Conservation (phyloP, 2,797 vertebrate genomes). For the Alca torda region DNA sequence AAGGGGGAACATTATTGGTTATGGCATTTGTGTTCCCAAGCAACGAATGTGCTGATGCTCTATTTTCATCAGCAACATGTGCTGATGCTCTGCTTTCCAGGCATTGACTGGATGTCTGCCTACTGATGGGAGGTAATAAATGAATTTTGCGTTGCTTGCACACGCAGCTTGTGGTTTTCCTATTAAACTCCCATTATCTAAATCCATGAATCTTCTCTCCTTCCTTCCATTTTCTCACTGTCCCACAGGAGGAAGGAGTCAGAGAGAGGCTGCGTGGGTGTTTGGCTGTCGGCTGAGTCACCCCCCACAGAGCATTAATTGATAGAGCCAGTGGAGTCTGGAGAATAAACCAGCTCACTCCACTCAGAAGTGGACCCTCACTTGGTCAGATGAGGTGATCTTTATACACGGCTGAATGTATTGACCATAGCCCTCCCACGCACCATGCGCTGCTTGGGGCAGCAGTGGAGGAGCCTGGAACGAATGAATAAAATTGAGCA, state of each 20-base stretch:
- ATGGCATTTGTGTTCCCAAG: no score
- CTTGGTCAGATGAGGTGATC: background rate
- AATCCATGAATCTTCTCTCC: background rate
- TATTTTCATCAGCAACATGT: no score
- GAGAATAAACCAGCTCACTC: background rate
- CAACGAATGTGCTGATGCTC: no score
- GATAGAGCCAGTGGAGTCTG: background rate
- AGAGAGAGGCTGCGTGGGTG: background rate
- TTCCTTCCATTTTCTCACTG: background rate
- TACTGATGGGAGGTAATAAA: background rate
- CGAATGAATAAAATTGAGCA: background rate
- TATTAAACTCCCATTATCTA: background rate
- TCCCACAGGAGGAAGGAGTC: background rate
- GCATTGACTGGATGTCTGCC: no score
- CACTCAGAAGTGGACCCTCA: background rate
- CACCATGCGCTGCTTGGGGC: background rate
- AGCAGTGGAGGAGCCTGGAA: background rate
- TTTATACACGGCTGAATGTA: background rate
- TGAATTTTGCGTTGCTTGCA: background rate
- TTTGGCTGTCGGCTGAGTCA: background rate
- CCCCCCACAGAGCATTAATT: background rate
- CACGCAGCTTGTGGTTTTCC: background rate
- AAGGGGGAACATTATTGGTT: no score
- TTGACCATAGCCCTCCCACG: background rate
- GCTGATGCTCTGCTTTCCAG: background rate